phyloP scores from a whole-genome alignment of 2,113 vertebrate genomes.

The Trematocara zebra region DNA sequence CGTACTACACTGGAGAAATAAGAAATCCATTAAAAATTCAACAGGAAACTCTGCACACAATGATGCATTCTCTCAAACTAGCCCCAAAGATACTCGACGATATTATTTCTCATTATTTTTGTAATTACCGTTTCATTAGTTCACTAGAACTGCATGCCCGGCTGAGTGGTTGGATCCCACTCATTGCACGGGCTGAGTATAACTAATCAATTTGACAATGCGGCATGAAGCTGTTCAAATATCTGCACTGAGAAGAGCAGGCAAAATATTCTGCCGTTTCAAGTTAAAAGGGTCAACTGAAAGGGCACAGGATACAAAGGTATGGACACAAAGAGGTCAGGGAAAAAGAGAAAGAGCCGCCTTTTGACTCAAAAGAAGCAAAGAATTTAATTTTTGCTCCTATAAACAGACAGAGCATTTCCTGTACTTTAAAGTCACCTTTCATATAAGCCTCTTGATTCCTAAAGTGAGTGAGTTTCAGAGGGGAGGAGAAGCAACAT shows the following conservation, averaged over 20 bases:
- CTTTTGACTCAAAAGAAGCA: background rate
- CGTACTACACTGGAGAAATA: background rate
- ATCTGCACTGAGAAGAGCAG: constrained; percentile 2
- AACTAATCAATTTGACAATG: constrained; percentile 57
- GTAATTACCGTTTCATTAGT: constrained; percentile 62
- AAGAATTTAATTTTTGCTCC: constrained; percentile 18
- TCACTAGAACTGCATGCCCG: constrained; percentile 44
- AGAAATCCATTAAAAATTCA: constrained; percentile 43
- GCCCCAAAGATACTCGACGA: constrained; percentile 33
- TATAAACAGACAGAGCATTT: constrained; percentile 3
- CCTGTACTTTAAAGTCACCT: constrained; percentile 30
- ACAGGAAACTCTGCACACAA: constrained; percentile 2
- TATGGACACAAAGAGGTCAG: background rate
- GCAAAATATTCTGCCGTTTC: background rate
- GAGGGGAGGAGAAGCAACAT: background rate
- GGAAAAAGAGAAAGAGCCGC: background rate
- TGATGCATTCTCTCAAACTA: constrained; percentile 39
- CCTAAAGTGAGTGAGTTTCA: constrained; percentile 31
- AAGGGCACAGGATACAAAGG: background rate
- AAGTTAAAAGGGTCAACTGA: constrained; percentile 3
- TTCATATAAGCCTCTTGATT: constrained; percentile 40
- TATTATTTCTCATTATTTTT: constrained; percentile 58
- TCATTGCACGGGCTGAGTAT: constrained; percentile 18
- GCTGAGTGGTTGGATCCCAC: constrained; percentile 40
- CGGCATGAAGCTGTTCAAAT: constrained; percentile 23